Percentiles rank a stretch among this genome's conserved stretches.
Conservation (phyloP, 1,140 invertebrate species). For the Zaprionus capensis region DNA sequence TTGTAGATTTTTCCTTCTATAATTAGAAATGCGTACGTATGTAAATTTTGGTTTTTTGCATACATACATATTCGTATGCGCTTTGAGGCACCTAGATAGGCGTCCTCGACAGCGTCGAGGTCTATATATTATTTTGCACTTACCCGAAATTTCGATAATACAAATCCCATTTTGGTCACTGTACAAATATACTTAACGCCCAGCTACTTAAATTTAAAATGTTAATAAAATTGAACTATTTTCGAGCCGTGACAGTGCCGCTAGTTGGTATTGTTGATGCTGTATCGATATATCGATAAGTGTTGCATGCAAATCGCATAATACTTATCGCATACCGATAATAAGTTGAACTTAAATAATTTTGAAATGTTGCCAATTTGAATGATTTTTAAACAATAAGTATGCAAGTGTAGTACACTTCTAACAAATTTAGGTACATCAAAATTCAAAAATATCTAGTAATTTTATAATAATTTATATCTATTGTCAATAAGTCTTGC, state of each 20-base stretch:
- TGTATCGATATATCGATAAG: conserved; percentile 21
- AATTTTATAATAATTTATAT: not conserved
- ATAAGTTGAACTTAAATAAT: not conserved
- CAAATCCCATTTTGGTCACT: conserved; percentile 47
- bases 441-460: not conserved
- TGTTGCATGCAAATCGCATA: conserved; percentile 10
- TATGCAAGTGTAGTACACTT: not conserved
- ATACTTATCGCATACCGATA: conserved; percentile 8
- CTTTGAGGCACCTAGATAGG: not conserved
- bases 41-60: conserved; percentile 33
- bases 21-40: conserved; percentile 84
- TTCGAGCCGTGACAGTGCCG: conserved; percentile 40
- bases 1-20: conserved; percentile 92
- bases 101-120: conserved; percentile 21
- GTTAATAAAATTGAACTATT: conserved; percentile 49
- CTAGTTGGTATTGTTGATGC: conserved; percentile 35
- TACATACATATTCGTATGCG: conserved; percentile 8
- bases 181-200: conserved; percentile 14
- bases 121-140: conserved; percentile 17
- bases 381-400: not conserved
- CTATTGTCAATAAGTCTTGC: not conserved
- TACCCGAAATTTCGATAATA: conserved; percentile 62
- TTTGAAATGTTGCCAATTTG: not conserved
- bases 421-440: not conserved
- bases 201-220: conserved; percentile 51